Percentiles rank a stretch among this genome's conserved stretches.
phyloP scores from a whole-genome alignment of 2,888 invertebrate genomes.

The Lasius fuliginosus region DNA sequence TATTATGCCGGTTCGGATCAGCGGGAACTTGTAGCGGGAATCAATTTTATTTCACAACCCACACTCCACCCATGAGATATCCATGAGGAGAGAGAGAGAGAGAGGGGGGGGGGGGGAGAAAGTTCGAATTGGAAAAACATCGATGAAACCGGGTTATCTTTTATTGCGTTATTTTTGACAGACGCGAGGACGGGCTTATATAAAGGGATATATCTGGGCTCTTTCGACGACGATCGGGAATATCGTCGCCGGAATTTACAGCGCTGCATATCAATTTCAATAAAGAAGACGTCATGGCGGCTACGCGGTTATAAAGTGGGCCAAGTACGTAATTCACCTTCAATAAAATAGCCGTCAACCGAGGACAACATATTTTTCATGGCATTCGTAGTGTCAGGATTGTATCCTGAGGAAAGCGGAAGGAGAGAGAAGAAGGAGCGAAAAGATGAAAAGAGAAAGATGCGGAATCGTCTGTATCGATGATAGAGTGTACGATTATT shows the following conservation, averaged over 20 bases:
- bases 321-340: constrained; percentile 51
- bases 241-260: constrained; percentile 46
- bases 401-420: no score
- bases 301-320: constrained; percentile 45
- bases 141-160: constrained; percentile 45
- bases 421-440: not conserved
- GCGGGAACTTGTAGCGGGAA: constrained; percentile 31
- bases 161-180: constrained; percentile 50
- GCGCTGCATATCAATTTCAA: constrained; percentile 51
- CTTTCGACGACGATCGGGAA: constrained; percentile 24
- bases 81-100: not conserved
- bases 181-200: constrained; percentile 30
- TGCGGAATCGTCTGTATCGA: not conserved
- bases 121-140: constrained; percentile 47
- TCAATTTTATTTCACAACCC: constrained; percentile 33
- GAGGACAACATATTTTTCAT: constrained; percentile 53
- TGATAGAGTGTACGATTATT: constrained; percentile 6
- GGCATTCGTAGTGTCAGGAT: not conserved
- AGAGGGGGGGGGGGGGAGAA: not conserved
- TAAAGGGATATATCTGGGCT: constrained; percentile 22
- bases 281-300: constrained; percentile 42
- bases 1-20: constrained; percentile 31
- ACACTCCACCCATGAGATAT: not conserved
- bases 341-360: constrained; percentile 53
- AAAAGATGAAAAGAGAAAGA: not conserved